Percentiles rank a stretch among this genome's conserved stretches.
Evolutionary conservation across 2,113 vertebrate genomes (phyloP).

Genomic region (Hemichromis elongatus): DNA sequence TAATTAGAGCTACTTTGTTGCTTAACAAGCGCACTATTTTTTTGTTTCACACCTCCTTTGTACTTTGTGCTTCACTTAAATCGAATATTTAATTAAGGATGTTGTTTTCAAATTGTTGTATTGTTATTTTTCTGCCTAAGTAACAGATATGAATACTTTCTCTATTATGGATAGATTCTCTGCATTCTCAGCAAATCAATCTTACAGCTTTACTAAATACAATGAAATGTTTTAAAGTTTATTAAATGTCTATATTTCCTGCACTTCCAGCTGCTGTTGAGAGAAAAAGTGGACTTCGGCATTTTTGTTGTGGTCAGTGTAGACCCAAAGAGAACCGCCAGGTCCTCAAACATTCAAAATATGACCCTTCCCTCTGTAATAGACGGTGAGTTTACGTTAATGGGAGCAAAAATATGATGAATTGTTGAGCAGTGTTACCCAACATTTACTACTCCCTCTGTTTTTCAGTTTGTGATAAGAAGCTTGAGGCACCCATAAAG

Average conservation of each 20-base stretch:
- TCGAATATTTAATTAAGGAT: background rate
- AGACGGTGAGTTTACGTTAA: constrained; percentile 43
- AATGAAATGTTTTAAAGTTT: background rate
- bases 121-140: background rate
- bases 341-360: too few relatives aligned
- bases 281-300: constrained; percentile 36
- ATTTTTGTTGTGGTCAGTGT: constrained; percentile 20
- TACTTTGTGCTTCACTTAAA: background rate
- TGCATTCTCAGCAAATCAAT: background rate
- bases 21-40: background rate
- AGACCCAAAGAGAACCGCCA: background rate
- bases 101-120: background rate
- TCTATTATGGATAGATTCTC: background rate
- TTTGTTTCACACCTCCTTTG: background rate
- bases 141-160: background rate
- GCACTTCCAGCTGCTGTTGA: constrained; percentile 55
- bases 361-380: constrained; percentile 48
- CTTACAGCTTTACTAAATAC: background rate
- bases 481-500: background rate
- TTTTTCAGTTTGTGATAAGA: constrained; percentile 60
- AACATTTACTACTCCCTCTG: background rate
- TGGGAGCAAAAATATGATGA: background rate
- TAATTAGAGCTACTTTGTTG: background rate
- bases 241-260: background rate
- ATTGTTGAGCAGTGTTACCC: background rate